Evolutionary conservation across 2,888 invertebrate genomes (phyloP), one percentile per base, ranked within the genome.

Genomic region (Oasisia sp.): DNA sequence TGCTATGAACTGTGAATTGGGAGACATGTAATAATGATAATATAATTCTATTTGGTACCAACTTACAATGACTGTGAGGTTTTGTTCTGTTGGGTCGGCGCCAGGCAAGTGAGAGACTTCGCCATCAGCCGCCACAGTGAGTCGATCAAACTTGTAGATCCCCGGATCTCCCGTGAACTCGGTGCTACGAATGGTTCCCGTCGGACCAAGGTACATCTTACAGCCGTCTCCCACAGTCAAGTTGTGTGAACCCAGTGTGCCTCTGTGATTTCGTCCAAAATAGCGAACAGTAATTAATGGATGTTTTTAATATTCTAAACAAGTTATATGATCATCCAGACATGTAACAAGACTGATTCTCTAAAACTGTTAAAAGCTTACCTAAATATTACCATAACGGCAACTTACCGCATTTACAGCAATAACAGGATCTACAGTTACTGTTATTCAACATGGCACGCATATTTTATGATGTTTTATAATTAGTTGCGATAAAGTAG

Each of bases 101-200:
- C 94, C 94, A n/a, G 93, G 92, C 4, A 94, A 93, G 0, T 94
- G 92, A 9, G 95, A 94, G 50, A 95, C 94, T 91, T 95, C 94
- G 11, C 95, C 95, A 0, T 94, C 95, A 45, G 94, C 94, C 14
- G 94, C 93, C 19, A 95, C 94, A 14, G 93, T 94, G 3, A 95
- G 93, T 19, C 91, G 91, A 14, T 93, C 91, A 89, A 95, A 94
- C 56, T 92, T 92, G 90, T 93, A 94, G 32, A 92, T 56, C 5
- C 95, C 95, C 0, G 91, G n/a, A 3, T 92, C 89, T 12, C 93
- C 92, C 3, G 90, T 89, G 32, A 92, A 91, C 5, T 92, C 92
- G 5, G 50, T 89, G 0, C 93, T 90, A n/a, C 92, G 91, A 8
- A 94, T 94, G 11, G 93, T 93, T 9, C 94, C 95, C 19, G 93